Base-by-base conservation (phyloP, 2,113 vertebrate species). In the Perccottus glenii region DNA sequence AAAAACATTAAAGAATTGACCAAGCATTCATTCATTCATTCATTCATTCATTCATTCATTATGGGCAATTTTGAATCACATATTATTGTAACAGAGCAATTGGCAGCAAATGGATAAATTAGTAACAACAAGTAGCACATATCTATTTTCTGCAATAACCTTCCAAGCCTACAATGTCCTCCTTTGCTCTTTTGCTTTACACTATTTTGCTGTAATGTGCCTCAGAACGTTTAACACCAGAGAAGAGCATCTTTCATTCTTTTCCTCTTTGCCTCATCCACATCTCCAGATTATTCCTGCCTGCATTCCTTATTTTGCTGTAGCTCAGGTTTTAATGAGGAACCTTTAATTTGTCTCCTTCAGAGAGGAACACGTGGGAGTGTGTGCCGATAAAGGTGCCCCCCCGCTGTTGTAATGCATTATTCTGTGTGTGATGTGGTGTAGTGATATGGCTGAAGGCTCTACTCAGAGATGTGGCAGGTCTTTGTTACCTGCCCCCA, bases 401-500 rank as follows among this genome's bases (percentile, higher is more conserved):
- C 67, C 60, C 74, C 63, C 61, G 36, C n/a, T 74, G 77, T 73
- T 76, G 51, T 80, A 81, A 86, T 83, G 69, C 71, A 77, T 87
- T 87, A 80, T 88, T 88, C 81, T 75, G 14, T 80, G 79, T 85
- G 87, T 81, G 83, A 76, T 82, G 78, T 61, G 40, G 49, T 44
- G 5, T 5, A 42, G 67, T 62, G 80, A 75, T 80, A 66, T 10
- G 70, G 56, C 59, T 63, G 80, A 75, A 47, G 68, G 64, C 59
- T 64, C 52, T 83, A 40, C 78, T 82, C 82, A 73, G 56, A 55
- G 64, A 80, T 66, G 70, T 80, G 88, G 83, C 73, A 76, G 78
- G 63, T 85, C 87, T 91, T 89, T 90, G 86, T 88, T 89, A 85
- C 86, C 80, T 74, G 77, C 42, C 32, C 46, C 47, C 27, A 9